phyloP scores from a whole-genome alignment of 1,140 invertebrate genomes.

The Thaumatotibia leucotreta region DNA sequence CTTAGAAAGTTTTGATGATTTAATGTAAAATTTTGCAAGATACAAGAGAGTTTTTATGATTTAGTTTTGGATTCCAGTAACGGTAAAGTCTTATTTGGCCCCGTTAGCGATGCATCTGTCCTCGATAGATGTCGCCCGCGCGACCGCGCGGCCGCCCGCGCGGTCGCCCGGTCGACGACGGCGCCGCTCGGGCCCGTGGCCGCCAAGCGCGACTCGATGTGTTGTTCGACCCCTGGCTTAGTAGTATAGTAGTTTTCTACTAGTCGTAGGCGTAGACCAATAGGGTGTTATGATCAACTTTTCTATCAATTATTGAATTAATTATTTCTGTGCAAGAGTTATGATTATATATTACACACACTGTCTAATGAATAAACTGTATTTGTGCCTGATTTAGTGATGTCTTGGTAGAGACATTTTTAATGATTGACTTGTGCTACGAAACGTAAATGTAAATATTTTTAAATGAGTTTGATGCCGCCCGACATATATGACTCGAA shows the following conservation, averaged over 20 bases:
- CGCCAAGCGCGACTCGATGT: constrained; percentile 31
- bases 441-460: constrained; percentile 73
- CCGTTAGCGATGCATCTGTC: constrained; percentile 77
- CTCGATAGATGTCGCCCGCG: constrained; percentile 62
- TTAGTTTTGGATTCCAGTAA: constrained; percentile 76
- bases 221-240: constrained; percentile 73
- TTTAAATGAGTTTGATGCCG: constrained; percentile 57
- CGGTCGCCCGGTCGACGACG: constrained; percentile 36
- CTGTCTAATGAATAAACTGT: constrained; percentile 55
- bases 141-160: constrained; percentile 22
- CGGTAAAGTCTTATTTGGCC: constrained; percentile 75
- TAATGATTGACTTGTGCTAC: constrained; percentile 63
- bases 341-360: constrained; percentile 67
- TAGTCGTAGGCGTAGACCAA: constrained; percentile 74
- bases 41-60: constrained; percentile 73
- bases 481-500: constrained; percentile 61
- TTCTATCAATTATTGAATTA: constrained; percentile 70
- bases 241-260: constrained; percentile 71
- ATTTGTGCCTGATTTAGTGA: constrained; percentile 70
- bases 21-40: constrained; percentile 76
- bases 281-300: constrained; percentile 74
- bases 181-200: constrained; percentile 38
- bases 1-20: constrained; percentile 76
- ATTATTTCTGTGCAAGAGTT: constrained; percentile 72
- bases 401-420: constrained; percentile 74